Conservation (phyloP, 2,797 vertebrate genomes). For the Bradypodion ventrale region DNA sequence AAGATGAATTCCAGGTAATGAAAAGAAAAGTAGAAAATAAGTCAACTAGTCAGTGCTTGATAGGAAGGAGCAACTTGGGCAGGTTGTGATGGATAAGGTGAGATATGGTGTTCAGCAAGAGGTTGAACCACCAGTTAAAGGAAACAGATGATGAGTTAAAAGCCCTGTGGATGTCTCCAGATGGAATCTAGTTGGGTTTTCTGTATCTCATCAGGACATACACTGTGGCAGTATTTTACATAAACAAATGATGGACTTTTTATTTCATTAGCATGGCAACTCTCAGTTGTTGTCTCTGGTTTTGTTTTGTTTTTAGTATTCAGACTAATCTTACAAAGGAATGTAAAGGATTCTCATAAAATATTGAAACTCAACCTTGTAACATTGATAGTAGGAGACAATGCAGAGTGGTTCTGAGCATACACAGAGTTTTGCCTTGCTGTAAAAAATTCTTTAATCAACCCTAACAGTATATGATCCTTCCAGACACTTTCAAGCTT, state of each 20-base stretch:
- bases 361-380: not conserved
- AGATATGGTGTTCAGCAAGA: too few relatives aligned
- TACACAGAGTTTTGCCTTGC: not conserved
- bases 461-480: not conserved
- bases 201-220: not conserved
- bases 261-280: too few relatives aligned
- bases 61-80: too few relatives aligned
- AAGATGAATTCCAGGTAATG: constrained; percentile 97
- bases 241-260: too few relatives aligned
- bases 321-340: constrained; percentile 5
- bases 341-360: not conserved
- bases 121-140: too few relatives aligned
- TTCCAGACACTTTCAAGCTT: not conserved
- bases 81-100: too few relatives aligned
- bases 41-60: too few relatives aligned
- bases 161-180: too few relatives aligned
- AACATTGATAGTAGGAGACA: not conserved
- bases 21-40: not conserved
- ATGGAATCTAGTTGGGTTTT: constrained; percentile 9
- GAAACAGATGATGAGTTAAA: too few relatives aligned
- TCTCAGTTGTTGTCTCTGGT: constrained; percentile 18
- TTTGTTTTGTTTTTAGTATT: constrained; percentile 39
- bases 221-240: too few relatives aligned
- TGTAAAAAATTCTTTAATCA: not conserved
- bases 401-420: not conserved